phyloP scores from a whole-genome alignment of 92 coral and sea anemone genomes.

The Galaxea fascicularis region DNA sequence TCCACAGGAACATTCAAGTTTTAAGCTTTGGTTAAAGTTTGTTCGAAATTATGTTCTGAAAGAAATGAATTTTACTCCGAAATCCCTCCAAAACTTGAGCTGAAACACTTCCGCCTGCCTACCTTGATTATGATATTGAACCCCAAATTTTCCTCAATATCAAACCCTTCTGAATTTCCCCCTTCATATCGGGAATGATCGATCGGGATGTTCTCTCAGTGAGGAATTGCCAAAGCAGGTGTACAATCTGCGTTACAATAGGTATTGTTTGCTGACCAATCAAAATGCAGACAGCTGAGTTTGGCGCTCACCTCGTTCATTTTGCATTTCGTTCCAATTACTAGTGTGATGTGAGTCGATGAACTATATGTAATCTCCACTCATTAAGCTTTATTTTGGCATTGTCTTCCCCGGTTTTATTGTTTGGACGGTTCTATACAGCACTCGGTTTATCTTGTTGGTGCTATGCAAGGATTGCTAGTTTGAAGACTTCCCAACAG shows the following conservation, averaged over 20 bases:
- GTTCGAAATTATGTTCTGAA: too few relatives aligned
- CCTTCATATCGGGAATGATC: too few relatives aligned
- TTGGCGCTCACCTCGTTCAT: constrained; percentile 15
- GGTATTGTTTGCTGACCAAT: constrained; percentile 54
- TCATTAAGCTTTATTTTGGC: constrained; percentile 37
- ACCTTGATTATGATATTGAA: too few relatives aligned
- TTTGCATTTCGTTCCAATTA: constrained; percentile 41
- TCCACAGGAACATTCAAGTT: background rate
- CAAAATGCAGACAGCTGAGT: constrained; percentile 31
- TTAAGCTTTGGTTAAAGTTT: background rate
- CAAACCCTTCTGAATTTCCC: too few relatives aligned
- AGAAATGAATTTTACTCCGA: too few relatives aligned
- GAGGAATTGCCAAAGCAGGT: constrained; percentile 48
- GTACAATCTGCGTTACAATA: constrained; percentile 35
- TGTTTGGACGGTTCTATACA: background rate
- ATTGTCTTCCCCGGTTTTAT: constrained; percentile 17
- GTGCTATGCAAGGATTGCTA: background rate
- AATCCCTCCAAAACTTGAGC: too few relatives aligned
- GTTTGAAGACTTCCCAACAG: background rate
- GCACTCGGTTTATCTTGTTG: background rate
- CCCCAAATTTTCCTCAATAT: too few relatives aligned
- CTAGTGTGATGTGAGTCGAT: constrained; percentile 20
- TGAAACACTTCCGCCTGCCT: too few relatives aligned
- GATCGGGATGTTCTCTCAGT: too few relatives aligned
- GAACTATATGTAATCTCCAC: constrained; percentile 37